Base-by-base conservation (phyloP, 2,888 invertebrate genomes). In the Protophormia terraenovae region DNA sequence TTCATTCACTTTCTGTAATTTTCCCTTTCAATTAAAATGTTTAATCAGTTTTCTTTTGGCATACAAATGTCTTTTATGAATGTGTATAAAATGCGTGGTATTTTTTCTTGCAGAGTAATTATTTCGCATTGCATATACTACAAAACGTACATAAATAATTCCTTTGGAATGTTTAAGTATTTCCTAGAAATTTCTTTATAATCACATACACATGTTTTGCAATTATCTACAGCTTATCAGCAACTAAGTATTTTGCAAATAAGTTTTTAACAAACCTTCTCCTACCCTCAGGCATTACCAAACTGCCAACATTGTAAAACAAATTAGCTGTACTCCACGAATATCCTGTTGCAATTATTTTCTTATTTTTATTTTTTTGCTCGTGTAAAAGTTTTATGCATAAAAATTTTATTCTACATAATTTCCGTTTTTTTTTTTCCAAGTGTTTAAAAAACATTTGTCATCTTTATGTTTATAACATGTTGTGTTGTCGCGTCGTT, bases 391-490 rank as follows among this genome's bases (percentile, higher is more conserved):
- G 14, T 60, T 60, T 60, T 32, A 32, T 29, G 29, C 10, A 45
- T 0, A 55, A 19, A 35, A 3, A 5, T 78, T 78, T 69, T 50
- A 47, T 50, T n/a, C 50, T 62, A 71, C 55, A 80, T 66, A 84
- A 80, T 80, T 80, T 84, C 84, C 84, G 50, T 45, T 72, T 6
- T 73, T 66, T 45, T 72, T 6, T 73, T 66, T 67, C 22, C 45
- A 77, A 84, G 81, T 72, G 80, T 77, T 81, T 67, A 53, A 67
- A 77, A 81, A 72, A 72, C 81, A 81, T 84, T 84, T 84, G 84
- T 84, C 84, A 84, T 84, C 72, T 84, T 84, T 67, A 77, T 64
- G 76, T 80, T 80, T 66, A 72, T 75, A 79, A 53, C 53, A 45
- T 71, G 55, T 38, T 24, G 76, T 71, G 55, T 38, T 24, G 76